These are phyloP conservation scores for Pogoniulus pusillus DNA, from an alignment of 2,797 vertebrate genomes.

Conservation along the genomic window DNA sequence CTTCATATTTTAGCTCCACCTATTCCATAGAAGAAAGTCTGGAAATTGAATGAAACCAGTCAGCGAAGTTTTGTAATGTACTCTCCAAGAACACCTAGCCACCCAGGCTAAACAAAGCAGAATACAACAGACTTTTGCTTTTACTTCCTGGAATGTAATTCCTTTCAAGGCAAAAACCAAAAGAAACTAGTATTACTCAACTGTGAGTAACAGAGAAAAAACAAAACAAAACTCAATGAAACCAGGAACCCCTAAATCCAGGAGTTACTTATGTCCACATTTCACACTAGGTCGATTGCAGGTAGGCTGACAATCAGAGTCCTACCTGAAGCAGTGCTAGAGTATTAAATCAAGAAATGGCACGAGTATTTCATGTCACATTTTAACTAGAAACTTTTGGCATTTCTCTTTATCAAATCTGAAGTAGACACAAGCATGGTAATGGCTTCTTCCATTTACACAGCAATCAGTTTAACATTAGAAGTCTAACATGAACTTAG, in stretches of 20 bases:
- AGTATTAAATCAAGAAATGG: not conserved
- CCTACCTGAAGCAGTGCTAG: not conserved
- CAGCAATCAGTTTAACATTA: not conserved
- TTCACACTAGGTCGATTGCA: not conserved
- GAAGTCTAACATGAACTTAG: not conserved
- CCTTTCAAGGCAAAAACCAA: not conserved
- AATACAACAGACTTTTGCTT: not conserved
- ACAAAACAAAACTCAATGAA: not conserved
- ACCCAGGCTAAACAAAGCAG: not conserved
- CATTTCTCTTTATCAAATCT: not conserved
- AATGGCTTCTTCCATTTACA: not conserved
- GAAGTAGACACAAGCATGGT: not conserved
- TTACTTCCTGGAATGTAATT: constrained; percentile 8
- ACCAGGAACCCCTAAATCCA: not conserved
- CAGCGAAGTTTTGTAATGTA: not conserved
- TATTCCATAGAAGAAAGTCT: not conserved
- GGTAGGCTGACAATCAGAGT: not conserved
- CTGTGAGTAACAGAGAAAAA: not conserved
- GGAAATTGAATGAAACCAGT: not conserved
- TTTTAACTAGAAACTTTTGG: not conserved
- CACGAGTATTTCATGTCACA: not conserved
- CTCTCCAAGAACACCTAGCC: not conserved
- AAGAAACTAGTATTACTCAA: not conserved
- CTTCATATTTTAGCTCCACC: not conserved
- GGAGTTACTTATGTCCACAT: not conserved